These are phyloP conservation scores for Mycteria americana DNA, from an alignment of 2,797 vertebrate species.

Conservation along the genomic window DNA sequence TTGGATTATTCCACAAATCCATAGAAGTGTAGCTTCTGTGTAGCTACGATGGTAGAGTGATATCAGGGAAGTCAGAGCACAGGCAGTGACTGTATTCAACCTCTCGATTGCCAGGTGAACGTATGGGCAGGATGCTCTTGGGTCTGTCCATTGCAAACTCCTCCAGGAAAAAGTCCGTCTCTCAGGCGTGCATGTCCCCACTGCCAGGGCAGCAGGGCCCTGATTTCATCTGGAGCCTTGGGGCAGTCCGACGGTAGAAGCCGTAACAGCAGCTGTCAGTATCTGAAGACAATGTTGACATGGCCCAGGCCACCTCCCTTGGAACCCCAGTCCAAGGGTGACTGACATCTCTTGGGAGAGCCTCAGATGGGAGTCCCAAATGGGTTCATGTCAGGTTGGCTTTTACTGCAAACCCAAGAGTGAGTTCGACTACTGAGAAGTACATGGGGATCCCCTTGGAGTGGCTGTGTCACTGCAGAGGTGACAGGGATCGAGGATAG, in stretches of 20 bases:
- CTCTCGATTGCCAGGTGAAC: neutral
- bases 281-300: neutral
- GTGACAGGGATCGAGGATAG: neutral
- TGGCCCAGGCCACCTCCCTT: neutral
- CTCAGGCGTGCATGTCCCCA: rapidly evolving
- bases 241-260: neutral
- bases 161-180: neutral
- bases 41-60: rapidly evolving
- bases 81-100: neutral
- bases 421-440: neutral
- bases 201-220: neutral
- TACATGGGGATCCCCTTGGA: neutral
- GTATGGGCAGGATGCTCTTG: neutral
- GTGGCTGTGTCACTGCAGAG: neutral
- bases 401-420: neutral
- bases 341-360: neutral
- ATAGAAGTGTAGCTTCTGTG: neutral
- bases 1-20: neutral
- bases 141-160: neutral
- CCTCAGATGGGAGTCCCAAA: neutral
- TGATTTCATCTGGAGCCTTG: neutral
- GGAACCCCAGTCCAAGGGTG: neutral
- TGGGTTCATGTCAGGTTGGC: neutral
- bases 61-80: neutral
- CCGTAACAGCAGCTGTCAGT: neutral